Conservation (phyloP, 1,140 invertebrate species). For the Pinna nobilis region DNA sequence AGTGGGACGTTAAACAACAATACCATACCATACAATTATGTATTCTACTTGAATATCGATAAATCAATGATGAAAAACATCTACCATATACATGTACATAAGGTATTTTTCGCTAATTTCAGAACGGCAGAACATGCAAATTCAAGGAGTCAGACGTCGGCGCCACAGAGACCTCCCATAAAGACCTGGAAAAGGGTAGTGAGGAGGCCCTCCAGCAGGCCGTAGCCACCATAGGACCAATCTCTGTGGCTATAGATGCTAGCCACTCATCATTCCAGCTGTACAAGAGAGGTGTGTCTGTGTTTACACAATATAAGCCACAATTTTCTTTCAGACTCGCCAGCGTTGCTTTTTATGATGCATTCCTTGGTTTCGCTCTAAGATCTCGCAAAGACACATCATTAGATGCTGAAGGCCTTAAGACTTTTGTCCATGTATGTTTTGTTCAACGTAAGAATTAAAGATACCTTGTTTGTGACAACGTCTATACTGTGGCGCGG, state of each 20-base stretch:
- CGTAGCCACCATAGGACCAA: conserved; percentile 91
- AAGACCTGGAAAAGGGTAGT: conserved; percentile 79
- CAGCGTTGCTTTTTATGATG: no score
- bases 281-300: conserved; percentile 62
- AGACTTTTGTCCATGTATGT: no score
- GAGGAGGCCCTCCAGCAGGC: conserved; percentile 83
- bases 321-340: not conserved
- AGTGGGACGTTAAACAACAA: not conserved
- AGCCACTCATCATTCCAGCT: conserved; percentile 56
- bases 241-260: conserved; percentile 90
- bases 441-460: no score
- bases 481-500: no score
- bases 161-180: conserved; percentile 80
- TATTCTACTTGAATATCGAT: not conserved
- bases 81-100: not conserved
- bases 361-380: not conserved
- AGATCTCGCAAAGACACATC: not conserved
- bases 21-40: no score
- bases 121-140: conserved; percentile 75
- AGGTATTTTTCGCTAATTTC: not conserved
- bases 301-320: conserved; percentile 20
- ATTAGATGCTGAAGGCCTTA: not conserved
- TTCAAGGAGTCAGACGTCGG: conserved; percentile 53
- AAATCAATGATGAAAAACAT: not conserved
- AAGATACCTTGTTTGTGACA: no score